These are phyloP conservation scores for Corythaeola cristata DNA, from an alignment of 2,113 vertebrate species.

Conservation along the genomic window DNA sequence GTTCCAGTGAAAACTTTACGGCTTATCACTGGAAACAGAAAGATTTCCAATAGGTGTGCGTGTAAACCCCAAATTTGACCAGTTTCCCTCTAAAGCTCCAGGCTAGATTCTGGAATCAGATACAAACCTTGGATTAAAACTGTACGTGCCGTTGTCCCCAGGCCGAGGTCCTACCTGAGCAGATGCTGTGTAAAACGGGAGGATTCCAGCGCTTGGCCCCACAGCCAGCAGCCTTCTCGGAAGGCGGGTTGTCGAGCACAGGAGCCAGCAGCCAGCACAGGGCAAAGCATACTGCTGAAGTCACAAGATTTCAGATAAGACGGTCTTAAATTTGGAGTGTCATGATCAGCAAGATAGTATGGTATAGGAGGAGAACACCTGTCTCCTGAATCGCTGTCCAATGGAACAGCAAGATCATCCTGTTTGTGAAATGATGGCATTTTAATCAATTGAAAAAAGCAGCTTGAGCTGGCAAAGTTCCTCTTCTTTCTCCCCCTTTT, in stretches of 20 bases:
- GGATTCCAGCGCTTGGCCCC: not conserved
- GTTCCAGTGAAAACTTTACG: not conserved
- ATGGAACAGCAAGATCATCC: not conserved
- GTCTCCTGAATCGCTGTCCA: not conserved
- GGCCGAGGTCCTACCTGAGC: not conserved
- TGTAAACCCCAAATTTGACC: not conserved
- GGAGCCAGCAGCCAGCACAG: not conserved
- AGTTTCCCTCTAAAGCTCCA: not conserved
- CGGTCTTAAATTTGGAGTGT: not conserved
- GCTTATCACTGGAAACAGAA: not conserved
- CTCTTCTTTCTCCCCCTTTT: not conserved
- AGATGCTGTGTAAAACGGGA: not conserved
- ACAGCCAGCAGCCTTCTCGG: not conserved
- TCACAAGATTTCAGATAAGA: not conserved
- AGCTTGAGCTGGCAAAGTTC: conserved; percentile 38
- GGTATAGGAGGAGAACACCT: not conserved
- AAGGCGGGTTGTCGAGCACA: not conserved
- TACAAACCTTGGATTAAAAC: not conserved
- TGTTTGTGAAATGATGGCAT: conserved; percentile 40
- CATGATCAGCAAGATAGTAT: not conserved
- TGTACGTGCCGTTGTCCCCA: not conserved
- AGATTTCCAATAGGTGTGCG: not conserved
- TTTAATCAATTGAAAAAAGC: conserved; percentile 38
- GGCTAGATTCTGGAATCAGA: not conserved
- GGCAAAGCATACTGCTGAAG: not conserved